Percentiles rank a stretch among this genome's conserved stretches.
These are phyloP conservation scores for Brenthis daphne DNA, from an alignment of 2,888 invertebrate species.

Conservation along the genomic window DNA sequence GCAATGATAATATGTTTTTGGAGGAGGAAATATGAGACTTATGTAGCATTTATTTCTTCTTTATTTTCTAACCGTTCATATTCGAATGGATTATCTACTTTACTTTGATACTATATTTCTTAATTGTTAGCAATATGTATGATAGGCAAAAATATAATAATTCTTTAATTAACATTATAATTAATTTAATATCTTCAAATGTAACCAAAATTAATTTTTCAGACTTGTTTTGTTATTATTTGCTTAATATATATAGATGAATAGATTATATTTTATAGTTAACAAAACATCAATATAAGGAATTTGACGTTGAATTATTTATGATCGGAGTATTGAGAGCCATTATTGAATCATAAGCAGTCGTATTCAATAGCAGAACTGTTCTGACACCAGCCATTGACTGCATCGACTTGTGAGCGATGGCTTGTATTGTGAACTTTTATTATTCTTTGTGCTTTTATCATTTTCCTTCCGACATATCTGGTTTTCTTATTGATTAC, in stretches of 20 bases:
- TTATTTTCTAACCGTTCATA: no score
- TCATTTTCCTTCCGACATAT: constrained; percentile 12
- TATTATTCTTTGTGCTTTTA: constrained; percentile 46
- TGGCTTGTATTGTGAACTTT: constrained; percentile 65
- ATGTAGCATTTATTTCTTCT: no score
- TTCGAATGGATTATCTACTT: no score
- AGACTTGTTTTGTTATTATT: no score
- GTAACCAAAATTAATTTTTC: no score
- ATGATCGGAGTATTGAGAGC: constrained; percentile 40
- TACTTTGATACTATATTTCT: no score
- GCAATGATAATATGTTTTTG: no score
- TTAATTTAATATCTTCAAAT: no score
- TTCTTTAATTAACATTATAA: no score
- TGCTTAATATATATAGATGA: neutral
- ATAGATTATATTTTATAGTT: constrained; percentile 11
- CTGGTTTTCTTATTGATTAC: constrained; percentile 5
- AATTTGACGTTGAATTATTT: constrained; percentile 41
- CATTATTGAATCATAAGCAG: constrained; percentile 75
- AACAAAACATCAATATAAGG: constrained; percentile 31
- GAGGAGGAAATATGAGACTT: no score
- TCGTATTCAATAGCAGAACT: constrained; percentile 62
- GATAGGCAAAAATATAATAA: no score
- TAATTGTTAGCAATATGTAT: no score
- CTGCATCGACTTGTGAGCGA: constrained; percentile 76
- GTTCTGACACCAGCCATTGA: constrained; percentile 76